Percentiles rank a stretch among this genome's conserved stretches.
Evolutionary conservation across 2,113 vertebrate genomes (phyloP).

Genomic region (Vimba vimba): DNA sequence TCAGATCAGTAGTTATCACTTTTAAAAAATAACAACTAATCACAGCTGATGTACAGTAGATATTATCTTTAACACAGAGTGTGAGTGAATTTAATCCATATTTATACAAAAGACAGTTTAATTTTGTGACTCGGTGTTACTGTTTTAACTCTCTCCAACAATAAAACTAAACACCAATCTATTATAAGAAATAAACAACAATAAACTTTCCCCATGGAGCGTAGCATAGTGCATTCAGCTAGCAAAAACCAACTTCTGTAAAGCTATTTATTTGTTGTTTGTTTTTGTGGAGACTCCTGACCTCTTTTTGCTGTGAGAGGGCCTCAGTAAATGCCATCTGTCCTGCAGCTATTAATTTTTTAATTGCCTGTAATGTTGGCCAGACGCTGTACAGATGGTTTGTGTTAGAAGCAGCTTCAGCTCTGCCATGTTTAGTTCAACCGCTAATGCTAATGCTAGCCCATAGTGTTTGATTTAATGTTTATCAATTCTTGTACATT

Average conservation of each 20-base stretch:
- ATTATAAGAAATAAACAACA: background rate
- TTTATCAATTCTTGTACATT: slow-evolving; percentile 15
- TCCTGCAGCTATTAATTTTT: slow-evolving; percentile 47
- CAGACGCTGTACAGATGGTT: slow-evolving; percentile 44
- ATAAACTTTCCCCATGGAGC: background rate
- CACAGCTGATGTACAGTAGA: too few species aligned
- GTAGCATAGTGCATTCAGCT: background rate
- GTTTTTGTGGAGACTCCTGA: slow-evolving; percentile 35
- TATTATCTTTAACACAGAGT: background rate
- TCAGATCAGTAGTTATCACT: slow-evolving; percentile 14
- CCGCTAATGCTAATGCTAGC: slow-evolving; percentile 16
- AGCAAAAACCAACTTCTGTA: slow-evolving; percentile 15
- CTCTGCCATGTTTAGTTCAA: background rate
- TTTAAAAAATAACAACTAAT: slow-evolving; percentile 5
- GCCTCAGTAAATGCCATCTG: slow-evolving; percentile 13
- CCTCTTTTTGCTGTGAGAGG: slow-evolving; percentile 20
- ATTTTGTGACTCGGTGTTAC: background rate
- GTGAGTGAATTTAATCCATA: background rate
- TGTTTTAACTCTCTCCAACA: background rate
- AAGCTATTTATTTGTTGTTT: slow-evolving; percentile 43
- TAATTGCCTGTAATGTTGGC: slow-evolving; percentile 53
- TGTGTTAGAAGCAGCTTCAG: slow-evolving; percentile 27
- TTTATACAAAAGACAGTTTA: background rate
- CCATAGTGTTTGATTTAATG: background rate
- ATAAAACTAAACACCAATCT: background rate